Base-by-base conservation (phyloP, 2,888 invertebrate genomes). In the Trichogramma evanescens region DNA sequence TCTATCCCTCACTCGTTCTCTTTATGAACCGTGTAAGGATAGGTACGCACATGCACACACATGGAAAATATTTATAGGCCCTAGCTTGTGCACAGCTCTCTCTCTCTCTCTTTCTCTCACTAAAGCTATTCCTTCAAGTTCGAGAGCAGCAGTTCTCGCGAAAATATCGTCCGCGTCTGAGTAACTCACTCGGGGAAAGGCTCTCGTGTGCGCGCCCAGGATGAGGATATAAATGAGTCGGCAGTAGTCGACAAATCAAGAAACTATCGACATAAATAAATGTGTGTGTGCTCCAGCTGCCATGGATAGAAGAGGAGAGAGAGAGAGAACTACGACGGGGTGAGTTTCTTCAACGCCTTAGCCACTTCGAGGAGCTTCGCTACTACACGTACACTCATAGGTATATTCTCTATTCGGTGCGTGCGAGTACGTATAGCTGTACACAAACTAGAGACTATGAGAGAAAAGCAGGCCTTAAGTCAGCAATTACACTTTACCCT, bases 221-320 rank as follows among this genome's bases (percentile, higher is more conserved):
- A 26, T 26, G 72, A 71, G 71, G 73, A 75, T 75, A 77, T 77
- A 76, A 76, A 77, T 76, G 77, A 75, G 74, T 26, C 70, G 69
- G 69, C 70, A 69, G 69, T 68, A 74, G 75, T 75, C 77, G 74
- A 77, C 77, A 77, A 77, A 77, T 77, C 77, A 77, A 77, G 77
- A 76, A 77, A 77, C 76, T 77, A 77, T 77, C 77, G 77, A 77
- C 77, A 76, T 77, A 77, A 77, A 77, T 77, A 77, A 74, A 77
- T 77, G 72, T 76, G 76, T 73, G 72, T 26, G 26, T 26, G 26
- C 26, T 26, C 26, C 26, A 26, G 26, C 26, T 26, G 26, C 26
- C 26, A 26, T 26, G 26, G 26, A 26, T 2, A 2, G 26, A 26
- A 26, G 26, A 26, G 26, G 26, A 26, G 26, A 26, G 26, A 26